Base-by-base conservation (phyloP, 2,888 invertebrate species). In the Petrolisthes manimaculis region DNA sequence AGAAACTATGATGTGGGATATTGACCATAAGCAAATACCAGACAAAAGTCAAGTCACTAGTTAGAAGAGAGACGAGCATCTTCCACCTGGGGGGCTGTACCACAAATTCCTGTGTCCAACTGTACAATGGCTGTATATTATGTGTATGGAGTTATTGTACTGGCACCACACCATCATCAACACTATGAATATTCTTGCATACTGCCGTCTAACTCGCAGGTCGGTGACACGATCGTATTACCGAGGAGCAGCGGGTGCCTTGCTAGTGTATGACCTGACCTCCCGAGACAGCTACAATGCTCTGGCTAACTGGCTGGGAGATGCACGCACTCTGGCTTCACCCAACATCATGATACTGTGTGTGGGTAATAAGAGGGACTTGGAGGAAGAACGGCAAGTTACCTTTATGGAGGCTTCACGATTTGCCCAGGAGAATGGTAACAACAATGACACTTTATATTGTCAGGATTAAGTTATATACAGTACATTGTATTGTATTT, bases 301-400 rank as follows among this genome's bases (percentile, higher is more conserved):
- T 9, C 92, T 94, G 90, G 93, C 93, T n/a, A 94, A 94, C 91
- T 94, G 94, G 94, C 93, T 97, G 82, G 95, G 96, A 92, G 96
- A 97, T 94, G 96, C 96, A 0, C 94, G 96, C 74, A 96, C 96
- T 14, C 93, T 97, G 91, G 96, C 96, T 84, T 96, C 96, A 93
- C 96, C 96, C 14, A 96, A 96, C 92, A 96, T 97, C 92, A 95
- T 96, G 18, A 96, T 97, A 92, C 93, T 96, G 78, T 94, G 97
- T 89, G 96, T 96, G 83, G 97, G 97, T 24, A 97, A 97, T 92
- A 97, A 97, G 93, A 96, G 95, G 92, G 97, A 97, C 93, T 93
- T 97, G 92, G 97, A 97, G 92, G 95, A 95, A 91, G 96, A 96
- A 54, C 94, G 96, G 92, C 96, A 97, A 93, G 96, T 97, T 4